Conservation (phyloP, 2,888 invertebrate species). For the Anticlea derivata region DNA sequence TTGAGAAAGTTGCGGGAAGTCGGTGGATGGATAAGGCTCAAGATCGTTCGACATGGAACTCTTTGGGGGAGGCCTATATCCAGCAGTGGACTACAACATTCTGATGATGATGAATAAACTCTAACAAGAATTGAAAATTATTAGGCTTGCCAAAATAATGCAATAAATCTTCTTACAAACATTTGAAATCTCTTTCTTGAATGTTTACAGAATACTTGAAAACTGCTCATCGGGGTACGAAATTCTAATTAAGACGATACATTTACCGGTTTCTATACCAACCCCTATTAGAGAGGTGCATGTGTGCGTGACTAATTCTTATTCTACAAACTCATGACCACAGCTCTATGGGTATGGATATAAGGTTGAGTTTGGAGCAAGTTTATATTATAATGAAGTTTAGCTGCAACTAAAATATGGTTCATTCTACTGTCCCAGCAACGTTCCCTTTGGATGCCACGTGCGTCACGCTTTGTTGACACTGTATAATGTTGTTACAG, state of each 20-base stretch:
- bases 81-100: too few species aligned
- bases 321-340: constrained; percentile 18
- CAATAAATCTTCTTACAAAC: too few species aligned
- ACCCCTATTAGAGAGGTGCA: constrained; percentile 59
- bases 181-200: constrained; percentile 7
- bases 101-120: too few species aligned
- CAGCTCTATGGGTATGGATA: not conserved
- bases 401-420: constrained; percentile 37
- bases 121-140: too few species aligned
- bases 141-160: too few species aligned
- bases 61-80: too few species aligned
- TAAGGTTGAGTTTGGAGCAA: constrained; percentile 20
- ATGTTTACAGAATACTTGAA: constrained; percentile 46
- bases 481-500: constrained; percentile 56
- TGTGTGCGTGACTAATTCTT: constrained; percentile 68
- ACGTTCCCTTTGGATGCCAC: constrained; percentile 50
- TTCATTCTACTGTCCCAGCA: constrained; percentile 27
- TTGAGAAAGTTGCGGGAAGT: too few species aligned
- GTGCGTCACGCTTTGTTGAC: constrained; percentile 54
- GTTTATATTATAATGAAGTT: constrained; percentile 26
- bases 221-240: constrained; percentile 43
- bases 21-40: too few species aligned
- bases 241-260: constrained; percentile 58
- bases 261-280: constrained; percentile 52
- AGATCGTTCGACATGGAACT: too few species aligned